Evolutionary conservation across 2,888 invertebrate species (phyloP).

Genomic region (Calameuta idolon): DNA sequence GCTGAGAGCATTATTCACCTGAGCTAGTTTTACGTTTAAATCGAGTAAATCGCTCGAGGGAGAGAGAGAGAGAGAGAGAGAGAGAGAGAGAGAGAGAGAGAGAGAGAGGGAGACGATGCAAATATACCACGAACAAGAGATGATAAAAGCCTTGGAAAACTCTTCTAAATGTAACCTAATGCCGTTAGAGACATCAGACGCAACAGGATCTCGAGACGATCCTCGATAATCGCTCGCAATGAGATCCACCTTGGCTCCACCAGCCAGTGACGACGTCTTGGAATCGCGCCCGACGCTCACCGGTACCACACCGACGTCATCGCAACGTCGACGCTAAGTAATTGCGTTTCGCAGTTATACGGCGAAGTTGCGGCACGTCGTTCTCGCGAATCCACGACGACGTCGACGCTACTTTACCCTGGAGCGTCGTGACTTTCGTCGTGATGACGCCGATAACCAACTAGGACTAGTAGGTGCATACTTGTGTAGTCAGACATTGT

Average conservation of each 20-base stretch:
- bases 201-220: background rate
- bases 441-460: background rate
- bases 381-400: background rate
- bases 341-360: background rate
- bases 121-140: background rate
- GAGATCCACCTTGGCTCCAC: background rate
- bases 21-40: background rate
- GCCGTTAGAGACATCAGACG: background rate
- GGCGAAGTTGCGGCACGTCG: background rate
- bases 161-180: background rate
- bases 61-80: conserved; percentile 1
- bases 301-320: background rate
- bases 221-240: background rate
- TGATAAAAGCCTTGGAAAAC: background rate
- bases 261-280: background rate
- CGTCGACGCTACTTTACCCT: background rate
- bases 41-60: background rate
- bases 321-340: background rate
- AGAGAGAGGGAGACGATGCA: background rate
- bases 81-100: conserved; percentile 2
- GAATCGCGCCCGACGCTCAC: conserved; percentile 8
- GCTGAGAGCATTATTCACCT: background rate
- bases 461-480: background rate
- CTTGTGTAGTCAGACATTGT: background rate
- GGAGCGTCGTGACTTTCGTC: background rate